These are phyloP conservation scores for Drosophila triauraria DNA, from an alignment of 1,140 invertebrate species.

Conservation along the genomic window DNA sequence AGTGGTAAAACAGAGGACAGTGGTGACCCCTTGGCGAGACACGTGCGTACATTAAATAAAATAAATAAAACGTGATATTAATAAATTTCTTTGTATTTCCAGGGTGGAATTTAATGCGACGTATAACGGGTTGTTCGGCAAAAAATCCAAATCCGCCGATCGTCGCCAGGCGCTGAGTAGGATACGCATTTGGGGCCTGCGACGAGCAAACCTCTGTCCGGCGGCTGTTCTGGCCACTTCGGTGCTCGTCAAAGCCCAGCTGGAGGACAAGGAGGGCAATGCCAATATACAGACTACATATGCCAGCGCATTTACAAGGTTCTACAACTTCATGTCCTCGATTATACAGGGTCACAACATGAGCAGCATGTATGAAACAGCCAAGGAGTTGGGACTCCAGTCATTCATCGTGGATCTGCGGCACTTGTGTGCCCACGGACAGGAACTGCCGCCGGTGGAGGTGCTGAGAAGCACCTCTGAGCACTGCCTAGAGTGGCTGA, in stretches of 20 bases:
- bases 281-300: slow-evolving; percentile 58
- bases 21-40: slow-evolving; percentile 71
- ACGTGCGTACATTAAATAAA: slow-evolving; percentile 53
- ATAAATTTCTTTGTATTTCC: background rate
- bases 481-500: slow-evolving; percentile 75
- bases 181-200: slow-evolving; percentile 74
- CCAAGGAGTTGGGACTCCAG: slow-evolving; percentile 67
- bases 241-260: slow-evolving; percentile 63
- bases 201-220: slow-evolving; percentile 73
- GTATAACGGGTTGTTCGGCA: slow-evolving; percentile 58
- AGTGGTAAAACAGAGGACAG: slow-evolving; percentile 51
- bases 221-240: slow-evolving; percentile 76
- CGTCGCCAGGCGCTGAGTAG: slow-evolving; percentile 43
- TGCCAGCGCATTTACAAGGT: slow-evolving; percentile 74
- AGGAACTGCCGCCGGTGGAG: slow-evolving; percentile 62
- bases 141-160: slow-evolving; percentile 15
- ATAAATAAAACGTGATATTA: background rate
- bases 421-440: slow-evolving; percentile 80
- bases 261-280: slow-evolving; percentile 48
- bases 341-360: slow-evolving; percentile 74
- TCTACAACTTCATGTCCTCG: slow-evolving; percentile 84
- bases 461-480: slow-evolving; percentile 60
- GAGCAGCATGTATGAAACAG: slow-evolving; percentile 80
- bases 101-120: slow-evolving; percentile 74
- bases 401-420: slow-evolving; percentile 81